These are phyloP conservation scores for Endotricha flammealis DNA, from an alignment of 2,888 invertebrate species.

Conservation along the genomic window DNA sequence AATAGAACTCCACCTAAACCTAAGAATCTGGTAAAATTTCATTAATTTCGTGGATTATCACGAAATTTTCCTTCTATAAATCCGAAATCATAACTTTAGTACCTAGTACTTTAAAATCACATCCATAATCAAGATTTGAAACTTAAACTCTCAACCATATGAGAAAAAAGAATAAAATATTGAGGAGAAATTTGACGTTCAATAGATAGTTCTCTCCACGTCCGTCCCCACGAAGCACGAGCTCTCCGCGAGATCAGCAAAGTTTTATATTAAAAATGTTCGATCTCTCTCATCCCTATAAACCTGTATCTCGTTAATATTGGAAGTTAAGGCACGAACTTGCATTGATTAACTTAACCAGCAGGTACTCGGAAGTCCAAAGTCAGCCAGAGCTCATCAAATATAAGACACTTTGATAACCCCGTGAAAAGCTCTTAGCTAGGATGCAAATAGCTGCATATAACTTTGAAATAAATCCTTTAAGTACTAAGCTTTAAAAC, in stretches of 20 bases:
- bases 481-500: slow-evolving; percentile 1
- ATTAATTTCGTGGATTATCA: too few species aligned
- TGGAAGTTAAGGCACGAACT: slow-evolving; percentile 12
- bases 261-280: slow-evolving; percentile 36
- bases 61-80: too few species aligned
- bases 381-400: background rate
- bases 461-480: slow-evolving; percentile 5
- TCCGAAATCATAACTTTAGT: too few species aligned
- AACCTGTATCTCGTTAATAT: slow-evolving; percentile 12
- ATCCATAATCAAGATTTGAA: too few species aligned
- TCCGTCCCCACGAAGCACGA: background rate
- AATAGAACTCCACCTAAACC: too few species aligned
- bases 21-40: too few species aligned
- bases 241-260: background rate
- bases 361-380: slow-evolving; percentile 1
- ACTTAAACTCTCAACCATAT: too few species aligned
- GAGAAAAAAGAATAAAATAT: too few species aligned
- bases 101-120: too few species aligned
- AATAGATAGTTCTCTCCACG: background rate
- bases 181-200: too few species aligned
- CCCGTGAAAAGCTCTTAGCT: slow-evolving; percentile 3
- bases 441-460: slow-evolving; percentile 4
- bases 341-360: slow-evolving; percentile 4
- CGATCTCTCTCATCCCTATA: slow-evolving; percentile 16
- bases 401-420: slow-evolving; percentile 5